Base-by-base conservation (phyloP, 2,113 vertebrate genomes). In the Fulica atra region DNA sequence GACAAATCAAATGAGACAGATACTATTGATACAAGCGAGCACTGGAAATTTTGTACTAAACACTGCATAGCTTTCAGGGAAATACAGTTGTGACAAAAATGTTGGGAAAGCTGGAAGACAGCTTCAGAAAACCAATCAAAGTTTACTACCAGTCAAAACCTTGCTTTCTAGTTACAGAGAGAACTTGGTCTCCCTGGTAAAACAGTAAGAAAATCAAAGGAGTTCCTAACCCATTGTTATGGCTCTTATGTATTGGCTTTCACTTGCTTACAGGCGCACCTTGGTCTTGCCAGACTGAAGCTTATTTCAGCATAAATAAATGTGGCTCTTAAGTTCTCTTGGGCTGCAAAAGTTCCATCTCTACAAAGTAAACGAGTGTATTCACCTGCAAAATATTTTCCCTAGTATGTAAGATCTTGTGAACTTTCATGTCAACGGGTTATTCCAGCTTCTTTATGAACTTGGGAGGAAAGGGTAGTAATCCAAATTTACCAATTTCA, bases 331-430 rank as follows among this genome's bases (percentile, higher is more conserved):
- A 57, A 85, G 13, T 26, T 78, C 16, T 63, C 60, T 38, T 61
- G 19, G 33, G 51, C 60, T 81, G 64, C 54, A 72, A 80, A 90
- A 86, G 81, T 86, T 90, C 64, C 16, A 48, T 83, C 86, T 68
- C 64, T 74, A 17, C 28, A 14, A 86, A 92, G 44, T 56, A 38
- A 48, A 80, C 81, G 29, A 88, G 36, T 18, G 63, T 63, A 77
- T 28, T 74, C 46, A 76, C 63, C 84, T 93, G 81, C 50, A 89
- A 72, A 73, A 73, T 79, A 13, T 74, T 92, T 94, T 89, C 33
- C 10, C 59, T 56, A 57, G 11, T 40, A 29, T 11, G 40, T 29
- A 40, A 77, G 16, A 5, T 48, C 33, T 71, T 69, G n/a, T 21
- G 56, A 80, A 31, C 10, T 93, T 88, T 73, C 33, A 26, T 40